Conservation (phyloP, 2,113 vertebrate genomes). For the Scomber scombrus region DNA sequence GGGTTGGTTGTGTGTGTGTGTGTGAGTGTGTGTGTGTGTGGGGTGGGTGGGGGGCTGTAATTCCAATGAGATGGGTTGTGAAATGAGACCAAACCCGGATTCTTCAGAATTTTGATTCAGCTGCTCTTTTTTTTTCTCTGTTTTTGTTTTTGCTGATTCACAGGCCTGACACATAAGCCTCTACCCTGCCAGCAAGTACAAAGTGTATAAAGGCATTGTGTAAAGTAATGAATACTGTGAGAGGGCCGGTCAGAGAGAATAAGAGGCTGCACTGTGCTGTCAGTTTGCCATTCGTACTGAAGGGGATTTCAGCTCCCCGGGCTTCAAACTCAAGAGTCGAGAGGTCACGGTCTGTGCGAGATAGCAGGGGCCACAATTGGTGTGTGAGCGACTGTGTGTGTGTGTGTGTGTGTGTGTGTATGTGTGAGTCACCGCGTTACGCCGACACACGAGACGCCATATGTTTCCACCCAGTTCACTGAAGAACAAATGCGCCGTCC, state of each 20-base stretch:
- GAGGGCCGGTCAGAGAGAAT: constrained; percentile 30
- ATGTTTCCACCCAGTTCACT: constrained; percentile 67
- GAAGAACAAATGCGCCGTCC: constrained; percentile 65
- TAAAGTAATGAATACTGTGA: constrained; percentile 46
- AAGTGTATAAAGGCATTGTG: constrained; percentile 57
- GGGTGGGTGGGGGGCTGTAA: background rate
- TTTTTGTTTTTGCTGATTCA: constrained; percentile 51
- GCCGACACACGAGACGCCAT: constrained; percentile 69
- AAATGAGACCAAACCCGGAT: constrained; percentile 30
- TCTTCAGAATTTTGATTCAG: constrained; percentile 17
- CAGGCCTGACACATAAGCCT: constrained; percentile 6
- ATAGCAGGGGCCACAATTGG: constrained; percentile 58
- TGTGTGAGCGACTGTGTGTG: constrained; percentile 39
- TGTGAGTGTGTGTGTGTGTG: background rate
- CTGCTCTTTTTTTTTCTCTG: background rate
- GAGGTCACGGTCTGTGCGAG: constrained; percentile 58
- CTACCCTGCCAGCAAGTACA: background rate
- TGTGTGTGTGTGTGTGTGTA: constrained; percentile 15
- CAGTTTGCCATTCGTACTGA: constrained; percentile 18
- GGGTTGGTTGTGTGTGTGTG: no score
- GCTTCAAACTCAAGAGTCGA: constrained; percentile 60
- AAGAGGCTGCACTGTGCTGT: constrained; percentile 58
- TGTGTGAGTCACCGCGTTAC: constrained; percentile 70
- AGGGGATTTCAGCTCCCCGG: constrained; percentile 61
- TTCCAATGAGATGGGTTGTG: background rate